Evolutionary conservation across 2,888 invertebrate genomes (phyloP), one percentile per base, ranked within the genome.

Genomic region (Sphaerophoria taeniata): DNA sequence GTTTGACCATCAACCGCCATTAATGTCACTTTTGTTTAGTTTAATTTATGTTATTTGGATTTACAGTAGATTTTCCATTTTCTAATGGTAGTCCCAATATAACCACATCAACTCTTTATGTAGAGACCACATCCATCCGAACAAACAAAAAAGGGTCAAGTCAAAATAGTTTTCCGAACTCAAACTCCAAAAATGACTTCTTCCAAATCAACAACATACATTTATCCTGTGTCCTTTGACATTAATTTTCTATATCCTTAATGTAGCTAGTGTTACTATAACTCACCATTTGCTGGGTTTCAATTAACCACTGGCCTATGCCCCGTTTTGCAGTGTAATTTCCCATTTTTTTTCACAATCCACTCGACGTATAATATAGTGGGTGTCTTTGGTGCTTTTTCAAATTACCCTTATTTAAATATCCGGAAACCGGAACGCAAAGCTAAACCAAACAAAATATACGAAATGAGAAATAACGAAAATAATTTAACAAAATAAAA

Each of bases 331-430:
- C 69, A 78, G 73, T 70, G 63, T 74, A 77, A 83, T 78, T 83
- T 77, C 73, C 69, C 69, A 1, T 24, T 24, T n/a, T 71, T 77
- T 60, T 67, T 67, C 36, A 53, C 67, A 67, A 67, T 67, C 24
- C 53, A n/a, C n/a, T n/a, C n/a, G n/a, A n/a, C n/a, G n/a, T n/a
- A n/a, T n/a, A n/a, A n/a, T n/a, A n/a, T n/a, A n/a, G n/a, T n/a
- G n/a, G n/a, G 63, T 76, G 72, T 60, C 72, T 56, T 61, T 61
- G 45, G 51, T 83, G 63, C 72, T 70, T 56, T 56, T 83, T 49
- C 56, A 83, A 83, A 83, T 83, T 73, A 74, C 69, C 73, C 77
- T 77, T 77, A 82, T 82, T 82, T 73, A 82, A 82, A 82, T 82
- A 82, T 63, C 24, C 24, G 24, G 24, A 24, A 24, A 2, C 82